These are phyloP conservation scores for Paelopatides confundens DNA, from an alignment of 53 echinoderm and acorn worm genomes.

Conservation along the genomic window DNA sequence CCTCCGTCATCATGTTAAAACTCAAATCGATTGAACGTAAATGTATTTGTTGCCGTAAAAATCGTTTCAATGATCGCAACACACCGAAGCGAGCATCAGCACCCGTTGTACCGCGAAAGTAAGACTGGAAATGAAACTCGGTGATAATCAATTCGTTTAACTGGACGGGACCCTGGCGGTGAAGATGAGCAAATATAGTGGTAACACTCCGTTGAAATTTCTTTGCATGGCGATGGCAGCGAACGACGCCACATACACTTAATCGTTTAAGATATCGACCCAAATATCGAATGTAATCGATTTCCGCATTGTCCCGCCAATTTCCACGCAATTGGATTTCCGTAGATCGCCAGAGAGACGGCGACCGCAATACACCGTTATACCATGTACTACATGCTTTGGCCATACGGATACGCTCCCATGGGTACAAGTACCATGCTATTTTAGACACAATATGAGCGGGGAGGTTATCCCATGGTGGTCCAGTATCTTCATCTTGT, in stretches of 20 bases:
- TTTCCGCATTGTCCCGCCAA: slow-evolving; percentile 68
- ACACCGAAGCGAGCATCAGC: slow-evolving; percentile 73
- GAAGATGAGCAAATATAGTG: slow-evolving; percentile 80
- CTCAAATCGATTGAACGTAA: slow-evolving; percentile 78
- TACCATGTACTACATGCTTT: slow-evolving; percentile 83
- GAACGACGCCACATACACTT: slow-evolving; percentile 70
- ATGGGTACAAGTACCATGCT: slow-evolving; percentile 71
- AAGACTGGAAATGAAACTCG: slow-evolving; percentile 74
- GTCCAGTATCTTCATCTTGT: background rate
- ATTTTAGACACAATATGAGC: slow-evolving; percentile 68
- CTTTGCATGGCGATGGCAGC: slow-evolving; percentile 68
- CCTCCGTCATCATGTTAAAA: slow-evolving; percentile 62
- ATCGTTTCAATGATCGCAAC: slow-evolving; percentile 76
- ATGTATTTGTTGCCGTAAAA: slow-evolving; percentile 68
- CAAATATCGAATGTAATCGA: slow-evolving; percentile 70
- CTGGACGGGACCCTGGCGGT: slow-evolving; percentile 90
- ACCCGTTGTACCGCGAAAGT: slow-evolving; percentile 64
- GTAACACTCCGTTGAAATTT: slow-evolving; percentile 84
- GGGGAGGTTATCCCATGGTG: slow-evolving; percentile 65
- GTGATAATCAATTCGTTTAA: slow-evolving; percentile 78
- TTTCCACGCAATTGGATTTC: slow-evolving; percentile 80
- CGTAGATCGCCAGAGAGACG: slow-evolving; percentile 80
- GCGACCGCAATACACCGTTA: slow-evolving; percentile 70
- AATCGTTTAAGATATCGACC: slow-evolving; percentile 83
- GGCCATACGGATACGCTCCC: slow-evolving; percentile 73